These are phyloP conservation scores for Alca torda DNA, from an alignment of 2,797 vertebrate genomes.

Conservation along the genomic window DNA sequence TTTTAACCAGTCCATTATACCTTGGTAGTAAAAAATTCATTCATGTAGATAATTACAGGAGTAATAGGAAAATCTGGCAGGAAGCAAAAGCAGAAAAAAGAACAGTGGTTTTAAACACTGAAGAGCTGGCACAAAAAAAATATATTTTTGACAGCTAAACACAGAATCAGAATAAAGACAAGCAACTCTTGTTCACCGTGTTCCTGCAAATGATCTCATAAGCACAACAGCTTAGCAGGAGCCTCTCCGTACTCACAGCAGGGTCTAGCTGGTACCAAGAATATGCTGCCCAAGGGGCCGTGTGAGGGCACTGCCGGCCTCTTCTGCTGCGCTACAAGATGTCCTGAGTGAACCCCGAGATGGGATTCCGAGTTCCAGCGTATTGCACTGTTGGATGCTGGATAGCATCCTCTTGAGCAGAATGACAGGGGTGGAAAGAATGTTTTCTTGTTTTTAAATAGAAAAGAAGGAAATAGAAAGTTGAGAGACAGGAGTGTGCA, in stretches of 20 bases:
- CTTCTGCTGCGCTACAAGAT: accelerated
- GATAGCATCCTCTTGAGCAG: background rate
- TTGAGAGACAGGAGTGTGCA: background rate
- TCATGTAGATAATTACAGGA: background rate
- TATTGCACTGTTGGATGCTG: background rate
- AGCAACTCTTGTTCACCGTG: background rate
- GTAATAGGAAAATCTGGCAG: conserved; percentile 9
- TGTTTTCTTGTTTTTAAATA: background rate
- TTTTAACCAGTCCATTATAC: background rate
- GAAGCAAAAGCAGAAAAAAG: conserved; percentile 12
- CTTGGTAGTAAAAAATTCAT: background rate
- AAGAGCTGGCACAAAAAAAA: background rate
- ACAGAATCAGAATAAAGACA: background rate
- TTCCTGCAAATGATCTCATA: background rate
- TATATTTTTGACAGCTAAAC: background rate
- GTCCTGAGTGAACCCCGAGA: background rate
- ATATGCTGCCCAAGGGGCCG: background rate
- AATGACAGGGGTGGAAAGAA: background rate
- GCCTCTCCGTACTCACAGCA: background rate
- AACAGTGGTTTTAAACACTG: background rate
- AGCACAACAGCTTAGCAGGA: background rate
- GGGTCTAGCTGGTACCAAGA: background rate
- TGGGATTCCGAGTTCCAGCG: background rate
- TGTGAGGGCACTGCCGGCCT: background rate
- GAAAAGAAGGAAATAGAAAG: background rate